phyloP scores from a whole-genome alignment of 2,113 vertebrate species.

The Cacatua alba region DNA sequence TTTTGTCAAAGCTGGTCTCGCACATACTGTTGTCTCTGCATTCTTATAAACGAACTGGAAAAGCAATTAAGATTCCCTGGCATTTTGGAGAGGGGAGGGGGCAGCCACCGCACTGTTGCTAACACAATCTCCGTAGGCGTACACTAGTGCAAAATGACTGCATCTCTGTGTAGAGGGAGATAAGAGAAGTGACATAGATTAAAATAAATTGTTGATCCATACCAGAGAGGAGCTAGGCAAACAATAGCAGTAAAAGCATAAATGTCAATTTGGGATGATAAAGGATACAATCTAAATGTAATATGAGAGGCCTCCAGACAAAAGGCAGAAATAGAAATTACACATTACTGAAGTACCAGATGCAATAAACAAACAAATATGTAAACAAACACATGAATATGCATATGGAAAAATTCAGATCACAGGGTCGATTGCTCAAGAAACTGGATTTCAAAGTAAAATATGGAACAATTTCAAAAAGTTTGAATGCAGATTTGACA shows the following conservation, averaged over 20 bases:
- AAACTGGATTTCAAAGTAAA: slow-evolving; percentile 71
- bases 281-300: slow-evolving; percentile 90
- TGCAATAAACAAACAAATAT: slow-evolving; percentile 56
- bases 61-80: slow-evolving; percentile 77
- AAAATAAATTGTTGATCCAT: slow-evolving; percentile 85
- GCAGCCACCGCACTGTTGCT: slow-evolving; percentile 36
- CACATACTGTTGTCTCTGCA: slow-evolving; percentile 45
- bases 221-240: slow-evolving; percentile 81
- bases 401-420: slow-evolving; percentile 75
- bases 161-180: slow-evolving; percentile 76
- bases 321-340: slow-evolving; percentile 84
- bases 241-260: slow-evolving; percentile 89
- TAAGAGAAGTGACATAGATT: slow-evolving; percentile 83
- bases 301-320: slow-evolving; percentile 87
- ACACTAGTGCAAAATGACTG: slow-evolving; percentile 65
- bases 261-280: slow-evolving; percentile 91
- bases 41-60: slow-evolving; percentile 73
- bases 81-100: slow-evolving; percentile 45
- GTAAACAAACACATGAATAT: slow-evolving; percentile 59
- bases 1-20: slow-evolving; percentile 74
- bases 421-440: slow-evolving; percentile 64
- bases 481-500: slow-evolving; percentile 34
- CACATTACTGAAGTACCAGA: slow-evolving; percentile 77
- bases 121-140: slow-evolving; percentile 68
- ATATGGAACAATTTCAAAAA: slow-evolving; percentile 16